phyloP scores from a whole-genome alignment of 2,888 invertebrate species.

The Drosophila eohydei region DNA sequence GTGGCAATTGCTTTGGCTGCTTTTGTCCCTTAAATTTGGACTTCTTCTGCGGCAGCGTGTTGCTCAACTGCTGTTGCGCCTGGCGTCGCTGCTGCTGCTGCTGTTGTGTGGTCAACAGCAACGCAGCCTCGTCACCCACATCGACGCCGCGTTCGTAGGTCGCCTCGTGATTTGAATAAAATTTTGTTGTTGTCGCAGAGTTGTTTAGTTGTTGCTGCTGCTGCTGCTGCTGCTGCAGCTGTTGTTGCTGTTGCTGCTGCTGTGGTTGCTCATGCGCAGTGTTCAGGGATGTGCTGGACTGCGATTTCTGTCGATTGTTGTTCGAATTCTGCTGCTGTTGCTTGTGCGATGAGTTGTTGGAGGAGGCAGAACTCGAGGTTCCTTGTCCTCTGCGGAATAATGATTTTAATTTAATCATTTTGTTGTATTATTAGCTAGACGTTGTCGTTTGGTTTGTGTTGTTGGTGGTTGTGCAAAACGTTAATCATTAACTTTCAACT shows the following conservation, averaged over 20 bases:
- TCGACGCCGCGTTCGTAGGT: constrained; percentile 80
- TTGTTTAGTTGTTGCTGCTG: constrained; percentile 47
- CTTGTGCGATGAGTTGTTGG: constrained; percentile 71
- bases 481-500: constrained; percentile 65
- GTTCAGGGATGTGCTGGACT: constrained; percentile 81
- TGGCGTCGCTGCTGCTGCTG: constrained; percentile 52
- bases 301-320: constrained; percentile 81
- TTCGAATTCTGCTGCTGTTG: constrained; percentile 70
- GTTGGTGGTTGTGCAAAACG: constrained; percentile 57
- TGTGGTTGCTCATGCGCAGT: constrained; percentile 73
- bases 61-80: constrained; percentile 51
- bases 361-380: constrained; percentile 84
- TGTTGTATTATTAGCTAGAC: constrained; percentile 6
- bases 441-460: constrained; percentile 2
- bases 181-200: constrained; percentile 60
- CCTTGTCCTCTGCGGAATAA: constrained; percentile 95
- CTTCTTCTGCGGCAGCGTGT: constrained; percentile 81
- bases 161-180: constrained; percentile 75
- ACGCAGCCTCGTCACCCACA: constrained; percentile 77
- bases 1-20: constrained; percentile 82
- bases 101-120: constrained; percentile 63
- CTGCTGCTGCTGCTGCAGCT: constrained; percentile 41
- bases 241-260: constrained; percentile 44
- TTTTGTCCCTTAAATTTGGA: constrained; percentile 82
- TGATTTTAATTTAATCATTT: constrained; percentile 96